Evolutionary conservation across 1,140 invertebrate species (phyloP), one percentile per base, ranked within the genome.

Genomic region (Aethina tumida): DNA sequence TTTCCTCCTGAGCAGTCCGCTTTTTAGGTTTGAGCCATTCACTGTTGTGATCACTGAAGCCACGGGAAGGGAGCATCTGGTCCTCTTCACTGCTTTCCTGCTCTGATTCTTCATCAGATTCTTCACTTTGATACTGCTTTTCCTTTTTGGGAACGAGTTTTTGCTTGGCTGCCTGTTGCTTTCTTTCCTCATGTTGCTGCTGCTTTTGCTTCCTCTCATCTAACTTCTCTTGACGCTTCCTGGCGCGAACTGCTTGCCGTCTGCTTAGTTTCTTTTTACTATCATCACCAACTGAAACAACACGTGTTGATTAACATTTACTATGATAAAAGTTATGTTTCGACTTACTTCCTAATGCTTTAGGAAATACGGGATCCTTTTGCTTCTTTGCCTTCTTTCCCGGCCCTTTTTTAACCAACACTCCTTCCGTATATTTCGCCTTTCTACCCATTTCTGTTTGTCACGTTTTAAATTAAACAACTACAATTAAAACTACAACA

Each of bases 391-490:
- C 69, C 67, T 92, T 94, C 41, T 76, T 73, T 1, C 86, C 89
- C 17, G 79, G 84, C 5, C 87, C 88, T 60, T 75, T 82, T 50
- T 85, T 84, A n/a, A 67, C 62, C 32, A 74, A 73, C 44, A 74
- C 75, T 21, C 73, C 73, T 44, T 70, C 71, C 49, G 70, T 67
- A 57, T 81, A 92, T 52, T 87, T 83, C 16, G 77, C 84, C 71
- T 90, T 92, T 24, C 89, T 70, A 39, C 90, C 90, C 90, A 94
- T 94, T 29, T 22, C n/a, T n/a, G n/a, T n/a, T n/a, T n/a, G n/a
- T n/a, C n/a, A n/a, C n/a, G n/a, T n/a, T n/a, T n/a, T n/a, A n/a
- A n/a, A n/a, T n/a, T n/a, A n/a, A n/a, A n/a, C n/a, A n/a, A n/a
- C n/a, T n/a, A n/a, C n/a, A n/a, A n/a, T n/a, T n/a, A n/a, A n/a